Conservation (phyloP, 2,797 vertebrate genomes). For the Muscicapa striata region DNA sequence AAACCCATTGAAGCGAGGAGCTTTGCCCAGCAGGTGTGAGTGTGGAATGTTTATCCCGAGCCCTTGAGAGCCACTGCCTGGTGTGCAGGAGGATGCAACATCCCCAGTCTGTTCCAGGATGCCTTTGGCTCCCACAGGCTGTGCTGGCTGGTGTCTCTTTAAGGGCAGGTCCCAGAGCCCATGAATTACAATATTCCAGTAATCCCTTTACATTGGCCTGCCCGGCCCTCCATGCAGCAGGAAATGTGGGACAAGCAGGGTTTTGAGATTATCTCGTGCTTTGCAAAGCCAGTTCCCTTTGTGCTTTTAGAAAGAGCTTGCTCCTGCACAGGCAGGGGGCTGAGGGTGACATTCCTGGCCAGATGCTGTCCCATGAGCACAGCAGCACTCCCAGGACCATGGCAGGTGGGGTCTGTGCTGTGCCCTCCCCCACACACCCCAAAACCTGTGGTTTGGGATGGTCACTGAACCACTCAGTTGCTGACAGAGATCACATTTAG, state of each 20-base stretch:
- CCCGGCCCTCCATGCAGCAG: not conserved
- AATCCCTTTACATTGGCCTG: not conserved
- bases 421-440: not conserved
- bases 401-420: not conserved
- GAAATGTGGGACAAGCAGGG: constrained; percentile 64
- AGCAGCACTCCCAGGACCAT: not conserved
- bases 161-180: not conserved
- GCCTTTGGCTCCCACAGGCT: not conserved
- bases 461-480: not conserved
- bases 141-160: constrained; percentile 24
- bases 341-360: rapidly evolving
- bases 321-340: not conserved
- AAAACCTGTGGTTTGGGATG: not conserved
- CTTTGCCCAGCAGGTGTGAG: rapidly evolving
- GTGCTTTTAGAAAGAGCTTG: not conserved
- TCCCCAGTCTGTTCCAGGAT: not conserved
- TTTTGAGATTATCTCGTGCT: constrained; percentile 53
- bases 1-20: rapidly evolving
- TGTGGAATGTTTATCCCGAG: not conserved
- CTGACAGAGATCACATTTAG: not conserved
- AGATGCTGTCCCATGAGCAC: not conserved
- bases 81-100: not conserved
- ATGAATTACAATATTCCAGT: not conserved
- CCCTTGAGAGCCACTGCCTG: not conserved
- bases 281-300: constrained; percentile 24